Conservation (phyloP, 2,888 invertebrate genomes). For the Scaptomyza polygonia region DNA sequence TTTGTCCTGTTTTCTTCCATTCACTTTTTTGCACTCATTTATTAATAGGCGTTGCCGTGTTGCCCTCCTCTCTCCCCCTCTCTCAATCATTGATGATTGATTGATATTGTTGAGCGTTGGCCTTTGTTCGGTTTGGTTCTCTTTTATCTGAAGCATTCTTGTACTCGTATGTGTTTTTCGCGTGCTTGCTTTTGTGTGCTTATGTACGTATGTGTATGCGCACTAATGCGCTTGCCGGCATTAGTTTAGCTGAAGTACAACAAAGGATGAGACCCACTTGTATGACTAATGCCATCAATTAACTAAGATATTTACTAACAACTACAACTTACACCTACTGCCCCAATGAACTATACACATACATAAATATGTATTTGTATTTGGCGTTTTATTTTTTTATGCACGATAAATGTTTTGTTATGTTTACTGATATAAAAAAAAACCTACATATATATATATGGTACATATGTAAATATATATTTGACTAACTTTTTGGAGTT, state of each 20-base stretch:
- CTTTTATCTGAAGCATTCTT: background rate
- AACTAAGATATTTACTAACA: too few species aligned
- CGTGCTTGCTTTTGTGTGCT: too few species aligned
- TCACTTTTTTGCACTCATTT: slow-evolving; percentile 57
- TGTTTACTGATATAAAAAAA: background rate
- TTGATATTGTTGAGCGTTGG: slow-evolving; percentile 48
- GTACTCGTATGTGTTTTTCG: background rate
- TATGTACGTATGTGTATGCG: background rate
- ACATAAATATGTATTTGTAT: background rate
- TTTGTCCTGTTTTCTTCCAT: background rate
- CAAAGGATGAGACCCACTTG: slow-evolving; percentile 9
- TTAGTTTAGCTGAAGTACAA: slow-evolving; percentile 11
- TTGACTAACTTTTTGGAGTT: slow-evolving; percentile 39
- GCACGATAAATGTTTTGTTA: slow-evolving; percentile 34
- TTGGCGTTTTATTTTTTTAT: background rate
- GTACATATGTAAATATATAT: background rate
- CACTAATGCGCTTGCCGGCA: slow-evolving; percentile 18
- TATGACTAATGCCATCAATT: slow-evolving; percentile 38
- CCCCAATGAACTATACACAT: background rate
- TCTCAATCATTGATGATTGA: slow-evolving; percentile 49
- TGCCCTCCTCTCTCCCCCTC: slow-evolving; percentile 7
- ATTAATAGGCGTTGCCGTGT: slow-evolving; percentile 53
- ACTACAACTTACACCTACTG: too few species aligned
- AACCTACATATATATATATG: background rate
- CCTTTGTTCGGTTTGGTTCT: background rate